Base-by-base conservation (phyloP, 2,113 vertebrate species). In the Dascyllus trimaculatus region DNA sequence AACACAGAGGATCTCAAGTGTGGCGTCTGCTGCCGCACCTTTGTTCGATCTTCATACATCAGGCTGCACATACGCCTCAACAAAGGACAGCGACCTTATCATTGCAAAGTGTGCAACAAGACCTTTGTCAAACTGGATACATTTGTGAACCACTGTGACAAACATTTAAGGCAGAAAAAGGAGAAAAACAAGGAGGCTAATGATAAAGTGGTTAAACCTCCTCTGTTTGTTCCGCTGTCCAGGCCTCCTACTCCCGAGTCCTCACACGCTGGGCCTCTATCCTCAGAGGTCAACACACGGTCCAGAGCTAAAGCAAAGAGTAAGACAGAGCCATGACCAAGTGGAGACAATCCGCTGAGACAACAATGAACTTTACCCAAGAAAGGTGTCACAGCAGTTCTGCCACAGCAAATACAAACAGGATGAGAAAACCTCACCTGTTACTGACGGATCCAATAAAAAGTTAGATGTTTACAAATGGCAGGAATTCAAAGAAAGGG, bases 41-140 rank as follows among this genome's bases (percentile, higher is more conserved):
- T 95, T 15, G 90, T 90, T 1, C 84, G 89, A 0, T 92, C 93
- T 0, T 91, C 91, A 0, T 91, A 92, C 73, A 91, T 95, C 82
- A 81, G 89, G 59, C 87, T 93, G 58, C 89, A 89, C 60, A 57
- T 91, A 69, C 88, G 88, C 32, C 85, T 86, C 0, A 88, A 88
- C 52, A 89, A 78, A 15, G 76, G 58, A 19, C 83, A 84, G 85
- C 66, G 82, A 18, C 91, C 87, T 0, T 95, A 94, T 43, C 94
- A 92, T 83, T 96, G 95, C 86, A 91, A 91, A 71, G 85, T 95
- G 74, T 96, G 95, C 91, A 94, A 91, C 83, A 26, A 45, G 71
- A 91, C 86, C 0, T 93, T 93, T 4, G 87, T 90, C 17, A 81
- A 93, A 72, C 80, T 95, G 85, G 81, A 80, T 19, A 81, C 89